Percentiles rank a stretch among this genome's conserved stretches.
phyloP scores from a whole-genome alignment of 2,797 vertebrate genomes.

The Gouania willdenowi region DNA sequence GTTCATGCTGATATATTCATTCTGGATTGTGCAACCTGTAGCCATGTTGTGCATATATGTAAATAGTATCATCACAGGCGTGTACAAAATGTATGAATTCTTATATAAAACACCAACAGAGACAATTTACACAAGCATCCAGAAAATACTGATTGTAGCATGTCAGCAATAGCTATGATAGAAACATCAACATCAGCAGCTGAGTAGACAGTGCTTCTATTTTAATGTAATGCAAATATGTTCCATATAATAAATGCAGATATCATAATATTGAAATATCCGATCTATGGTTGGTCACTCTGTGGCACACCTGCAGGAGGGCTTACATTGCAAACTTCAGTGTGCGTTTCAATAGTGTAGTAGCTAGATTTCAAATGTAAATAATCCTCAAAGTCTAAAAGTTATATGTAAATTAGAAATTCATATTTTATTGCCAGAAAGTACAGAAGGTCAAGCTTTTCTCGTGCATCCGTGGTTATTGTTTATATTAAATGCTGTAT shows the following conservation, averaged over 20 bases:
- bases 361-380: too few relatives aligned
- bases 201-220: constrained; percentile 38
- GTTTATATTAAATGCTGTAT: constrained; percentile 27
- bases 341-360: too few relatives aligned
- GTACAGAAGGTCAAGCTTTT: too few relatives aligned
- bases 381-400: too few relatives aligned
- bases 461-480: constrained; percentile 6
- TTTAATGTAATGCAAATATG: constrained; percentile 47
- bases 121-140: constrained; percentile 27
- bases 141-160: constrained; percentile 40
- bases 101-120: constrained; percentile 19
- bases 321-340: too few relatives aligned
- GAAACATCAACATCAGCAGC: constrained; percentile 25
- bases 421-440: too few relatives aligned
- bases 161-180: constrained; percentile 32
- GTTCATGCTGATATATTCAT: constrained; percentile 17
- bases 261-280: too few relatives aligned
- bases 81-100: constrained; percentile 32
- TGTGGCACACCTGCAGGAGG: too few relatives aligned
- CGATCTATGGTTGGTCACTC: too few relatives aligned
- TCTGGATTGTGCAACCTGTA: constrained; percentile 27
- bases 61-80: constrained; percentile 13
- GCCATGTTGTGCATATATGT: constrained; percentile 22
- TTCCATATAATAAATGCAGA: constrained; percentile 20
- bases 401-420: too few relatives aligned